phyloP scores from a whole-genome alignment of 2,888 invertebrate species.

The Eledona agricola region DNA sequence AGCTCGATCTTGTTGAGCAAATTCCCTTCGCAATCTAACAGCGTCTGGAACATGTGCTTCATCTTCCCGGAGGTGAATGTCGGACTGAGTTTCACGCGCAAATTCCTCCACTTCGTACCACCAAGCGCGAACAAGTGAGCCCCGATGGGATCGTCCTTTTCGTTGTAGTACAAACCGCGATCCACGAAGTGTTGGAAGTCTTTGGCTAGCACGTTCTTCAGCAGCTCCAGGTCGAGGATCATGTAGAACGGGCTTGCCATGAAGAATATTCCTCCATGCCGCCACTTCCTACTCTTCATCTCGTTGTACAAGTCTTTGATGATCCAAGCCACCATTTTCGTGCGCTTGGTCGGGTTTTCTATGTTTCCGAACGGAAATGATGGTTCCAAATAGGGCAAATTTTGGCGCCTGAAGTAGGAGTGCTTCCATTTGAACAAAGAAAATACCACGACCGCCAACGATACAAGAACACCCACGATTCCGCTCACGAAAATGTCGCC shows the following conservation, averaged over 20 bases:
- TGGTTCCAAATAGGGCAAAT: constrained; percentile 1
- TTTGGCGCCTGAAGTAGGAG: neutral
- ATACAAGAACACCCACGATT: too few species aligned
- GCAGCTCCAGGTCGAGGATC: constrained; percentile 3
- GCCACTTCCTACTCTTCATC: constrained; percentile 1
- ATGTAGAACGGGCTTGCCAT: neutral
- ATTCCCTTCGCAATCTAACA: constrained; percentile 59
- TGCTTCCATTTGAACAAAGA: constrained; percentile 1
- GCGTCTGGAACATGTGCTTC: constrained; percentile 68
- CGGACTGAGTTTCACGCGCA: constrained; percentile 62
- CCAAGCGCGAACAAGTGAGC: constrained; percentile 60
- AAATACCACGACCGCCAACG: too few species aligned
- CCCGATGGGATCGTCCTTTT: constrained; percentile 66
- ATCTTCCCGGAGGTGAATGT: constrained; percentile 72
- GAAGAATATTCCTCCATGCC: constrained; percentile 4
- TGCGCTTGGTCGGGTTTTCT: neutral
- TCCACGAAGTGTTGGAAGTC: constrained; percentile 70
- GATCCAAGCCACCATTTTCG: neutral
- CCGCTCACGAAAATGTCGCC: too few species aligned
- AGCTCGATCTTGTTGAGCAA: neutral
- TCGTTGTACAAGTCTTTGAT: constrained; percentile 1
- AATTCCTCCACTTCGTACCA: constrained; percentile 16
- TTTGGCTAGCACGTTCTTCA: constrained; percentile 58
- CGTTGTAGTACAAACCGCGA: constrained; percentile 67
- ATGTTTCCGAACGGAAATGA: neutral